Base-by-base conservation (phyloP, 2,113 vertebrate genomes). In the Chascanopsetta lugubris region DNA sequence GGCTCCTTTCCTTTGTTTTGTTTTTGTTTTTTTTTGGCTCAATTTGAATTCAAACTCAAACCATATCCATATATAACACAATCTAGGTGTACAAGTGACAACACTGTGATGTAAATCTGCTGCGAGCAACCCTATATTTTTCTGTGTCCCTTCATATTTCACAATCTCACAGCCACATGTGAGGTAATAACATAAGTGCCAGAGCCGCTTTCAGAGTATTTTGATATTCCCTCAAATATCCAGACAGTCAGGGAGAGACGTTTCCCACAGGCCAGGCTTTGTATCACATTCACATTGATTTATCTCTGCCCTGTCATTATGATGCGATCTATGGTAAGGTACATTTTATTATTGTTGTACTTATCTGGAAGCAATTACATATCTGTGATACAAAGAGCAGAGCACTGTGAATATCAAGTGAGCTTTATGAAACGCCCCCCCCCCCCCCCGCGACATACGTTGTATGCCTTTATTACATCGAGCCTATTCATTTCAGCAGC, bases 281-380 rank as follows among this genome's bases (percentile, higher is more conserved):
- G 18, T 47, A 22, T 40, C 7, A 8, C 24, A 40, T 18, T 6
- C 3, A 46, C 13, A 22, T 43, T 13, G n/a, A 45, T 69, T 58
- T 42, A 46, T 59, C 9, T 27, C 57, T 2, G 26, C 24, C 40
- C 22, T 8, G 27, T 13, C 18, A 6, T 21, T 32, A 17, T 21
- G 12, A 2, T 43, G 0, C 29, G 20, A 55, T 59, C 15, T 32
- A 57, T n/a, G 22, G 29, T 21, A 51, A 2, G 10, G 2, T 32
- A 50, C 3, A 36, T 48, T 53, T 64, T 26, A 60, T 45, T 9
- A 24, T 6, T 6, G 34, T 13, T 50, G n/a, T 22, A 13, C 24
- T 55, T 32, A 18, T 60, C 22, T 67, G 30, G 36, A 53, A 32
- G 21, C 25, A 6, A 24, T 69, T 53, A 8, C 38, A 18, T 42